phyloP scores from a whole-genome alignment of 2,113 vertebrate genomes.

The Thalassoma bifasciatum region DNA sequence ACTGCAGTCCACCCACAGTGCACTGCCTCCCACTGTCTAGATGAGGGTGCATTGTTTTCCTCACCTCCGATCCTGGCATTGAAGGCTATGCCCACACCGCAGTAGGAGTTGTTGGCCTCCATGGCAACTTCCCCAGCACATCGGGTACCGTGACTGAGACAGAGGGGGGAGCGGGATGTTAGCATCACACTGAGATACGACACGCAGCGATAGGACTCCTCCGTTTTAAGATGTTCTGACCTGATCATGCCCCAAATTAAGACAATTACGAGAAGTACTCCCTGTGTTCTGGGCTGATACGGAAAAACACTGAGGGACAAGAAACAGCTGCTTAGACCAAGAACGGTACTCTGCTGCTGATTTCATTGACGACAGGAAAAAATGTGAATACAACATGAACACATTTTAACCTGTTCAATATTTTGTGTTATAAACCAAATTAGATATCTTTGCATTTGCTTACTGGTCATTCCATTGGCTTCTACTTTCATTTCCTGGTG shows the following conservation, averaged over 20 bases:
- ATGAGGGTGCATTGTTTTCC: conserved; percentile 53
- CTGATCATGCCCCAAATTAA: conserved; percentile 12
- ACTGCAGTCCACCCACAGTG: conserved; percentile 49
- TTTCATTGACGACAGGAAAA: neutral
- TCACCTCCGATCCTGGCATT: conserved; percentile 77
- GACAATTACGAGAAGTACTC: conserved; percentile 20
- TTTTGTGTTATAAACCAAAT: neutral
- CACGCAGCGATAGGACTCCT: conserved; percentile 29
- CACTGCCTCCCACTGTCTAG: conserved; percentile 55
- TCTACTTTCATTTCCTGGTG: neutral
- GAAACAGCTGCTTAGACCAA: conserved; percentile 4
- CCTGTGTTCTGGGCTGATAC: conserved; percentile 3
- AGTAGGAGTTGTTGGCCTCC: conserved; percentile 81
- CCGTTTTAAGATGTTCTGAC: conserved; percentile 24
- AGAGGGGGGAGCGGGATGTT: conserved; percentile 45
- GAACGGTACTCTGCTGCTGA: neutral
- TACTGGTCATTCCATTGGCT: neutral
- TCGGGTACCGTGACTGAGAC: conserved; percentile 75
- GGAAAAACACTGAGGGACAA: conserved; percentile 5
- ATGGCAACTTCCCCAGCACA: conserved; percentile 83
- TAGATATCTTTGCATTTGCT: neutral
- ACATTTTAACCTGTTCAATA: neutral
- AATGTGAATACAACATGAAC: neutral
- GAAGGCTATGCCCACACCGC: conserved; percentile 75
- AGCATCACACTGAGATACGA: conserved; percentile 43